Conservation (phyloP, 2,888 invertebrate genomes). For the Drepanosiphum platanoidis region DNA sequence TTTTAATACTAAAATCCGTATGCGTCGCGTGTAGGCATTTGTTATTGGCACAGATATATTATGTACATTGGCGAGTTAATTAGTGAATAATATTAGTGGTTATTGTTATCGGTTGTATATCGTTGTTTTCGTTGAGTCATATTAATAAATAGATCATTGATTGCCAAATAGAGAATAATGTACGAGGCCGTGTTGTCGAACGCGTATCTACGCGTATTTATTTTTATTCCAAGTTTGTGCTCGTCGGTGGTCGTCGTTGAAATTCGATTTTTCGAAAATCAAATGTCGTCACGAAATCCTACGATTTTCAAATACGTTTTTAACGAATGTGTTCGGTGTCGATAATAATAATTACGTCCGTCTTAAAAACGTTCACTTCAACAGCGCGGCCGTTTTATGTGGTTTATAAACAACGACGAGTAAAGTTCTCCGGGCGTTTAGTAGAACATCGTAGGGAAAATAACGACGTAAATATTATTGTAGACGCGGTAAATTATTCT, state of each 20-base stretch:
- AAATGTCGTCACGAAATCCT: not conserved
- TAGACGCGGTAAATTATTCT: not conserved
- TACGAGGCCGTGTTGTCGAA: conserved; percentile 15
- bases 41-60: conserved; percentile 11
- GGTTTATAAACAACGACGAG: not conserved
- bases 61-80: not conserved
- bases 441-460: not conserved
- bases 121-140: conserved; percentile 15
- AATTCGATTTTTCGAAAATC: not conserved
- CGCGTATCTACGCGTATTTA: not conserved
- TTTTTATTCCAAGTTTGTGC: conserved; percentile 19
- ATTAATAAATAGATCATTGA: conserved; percentile 45
- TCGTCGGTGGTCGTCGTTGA: not conserved
- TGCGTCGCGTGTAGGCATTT: not conserved
- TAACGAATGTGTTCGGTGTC: too few relatives aligned
- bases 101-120: not conserved
- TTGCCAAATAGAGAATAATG: conserved; percentile 42
- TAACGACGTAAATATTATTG: not conserved
- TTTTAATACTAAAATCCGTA: not conserved
- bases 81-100: not conserved
- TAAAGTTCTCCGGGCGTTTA: not conserved
- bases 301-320: too few relatives aligned
- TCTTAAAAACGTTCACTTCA: not conserved
- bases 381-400: not conserved
- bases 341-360: not conserved